Evolutionary conservation across 2,888 invertebrate species (phyloP).

Genomic region (Leptinotarsa juncta): DNA sequence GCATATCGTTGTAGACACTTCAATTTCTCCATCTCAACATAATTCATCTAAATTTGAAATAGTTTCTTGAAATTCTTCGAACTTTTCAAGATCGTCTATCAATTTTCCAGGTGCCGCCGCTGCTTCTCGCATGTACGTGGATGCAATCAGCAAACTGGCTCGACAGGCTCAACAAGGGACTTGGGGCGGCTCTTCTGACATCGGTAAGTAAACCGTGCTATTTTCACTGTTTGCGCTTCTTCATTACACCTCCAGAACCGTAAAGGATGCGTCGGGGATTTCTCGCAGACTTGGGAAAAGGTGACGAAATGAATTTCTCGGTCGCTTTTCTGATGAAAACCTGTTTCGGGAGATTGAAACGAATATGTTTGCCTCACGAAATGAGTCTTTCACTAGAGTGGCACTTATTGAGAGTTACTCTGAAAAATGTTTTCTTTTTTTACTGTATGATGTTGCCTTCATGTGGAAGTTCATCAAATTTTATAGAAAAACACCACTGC

Average conservation of each 20-base stretch:
- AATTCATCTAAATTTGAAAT: too few relatives aligned
- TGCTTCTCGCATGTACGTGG: constrained; percentile 88
- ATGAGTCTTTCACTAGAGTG: not conserved
- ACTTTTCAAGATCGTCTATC: constrained; percentile 5
- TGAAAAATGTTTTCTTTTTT: not conserved
- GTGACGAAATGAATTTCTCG: constrained; percentile 19
- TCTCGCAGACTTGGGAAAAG: constrained; percentile 7
- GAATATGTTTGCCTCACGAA: constrained; percentile 1
- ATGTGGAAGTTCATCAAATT: too few relatives aligned
- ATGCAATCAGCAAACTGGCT: constrained; percentile 88
- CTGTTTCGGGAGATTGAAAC: constrained; percentile 5
- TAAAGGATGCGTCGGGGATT: constrained; percentile 28
- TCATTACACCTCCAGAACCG: constrained; percentile 31
- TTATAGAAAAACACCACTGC: too few relatives aligned
- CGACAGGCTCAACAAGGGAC: constrained; percentile 91
- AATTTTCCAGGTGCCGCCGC: constrained; percentile 82
- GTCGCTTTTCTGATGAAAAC: constrained; percentile 27
- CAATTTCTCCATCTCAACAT: too few relatives aligned
- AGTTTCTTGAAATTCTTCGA: too few relatives aligned
- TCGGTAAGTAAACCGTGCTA: constrained; percentile 74
- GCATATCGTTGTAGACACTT: too few relatives aligned
- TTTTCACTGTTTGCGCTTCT: constrained; percentile 28
- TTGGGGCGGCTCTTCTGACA: constrained; percentile 90
- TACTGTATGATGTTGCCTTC: too few relatives aligned
- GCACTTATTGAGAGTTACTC: constrained; percentile 3